A percentile compares a stretch with the other conserved stretches of the same genome.
Conservation (phyloP, 2,888 invertebrate species). For the Eugnorisma glareosa region DNA sequence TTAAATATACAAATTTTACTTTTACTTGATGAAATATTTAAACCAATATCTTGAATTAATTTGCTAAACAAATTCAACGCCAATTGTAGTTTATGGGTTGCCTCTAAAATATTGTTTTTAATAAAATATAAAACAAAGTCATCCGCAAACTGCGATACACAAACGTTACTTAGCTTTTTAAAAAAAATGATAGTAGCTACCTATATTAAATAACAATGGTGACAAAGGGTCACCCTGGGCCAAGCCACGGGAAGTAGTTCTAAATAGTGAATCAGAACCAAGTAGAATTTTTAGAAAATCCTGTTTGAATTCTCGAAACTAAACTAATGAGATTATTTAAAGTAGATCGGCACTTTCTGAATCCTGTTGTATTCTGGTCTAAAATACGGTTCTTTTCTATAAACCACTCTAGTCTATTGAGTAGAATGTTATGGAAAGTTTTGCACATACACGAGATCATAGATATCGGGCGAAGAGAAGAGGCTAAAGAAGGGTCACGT, state of each 20-base stretch:
- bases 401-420: no score
- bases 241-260: conserved; percentile 1
- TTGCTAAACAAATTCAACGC: neutral
- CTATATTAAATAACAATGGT: neutral
- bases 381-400: neutral
- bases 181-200: neutral
- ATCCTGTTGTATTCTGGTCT: conserved; percentile 3
- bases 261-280: neutral
- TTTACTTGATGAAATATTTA: neutral
- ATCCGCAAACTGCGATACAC: conserved; percentile 1
- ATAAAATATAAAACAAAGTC: neutral
- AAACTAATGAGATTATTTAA: conserved; percentile 4
- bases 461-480: no score
- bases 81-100: no score
- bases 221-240: neutral
- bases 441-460: no score
- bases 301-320: neutral
- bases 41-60: neutral
- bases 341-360: neutral
- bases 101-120: no score
- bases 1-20: neutral
- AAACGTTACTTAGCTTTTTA: neutral
- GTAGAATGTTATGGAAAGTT: no score
- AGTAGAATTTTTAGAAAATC: neutral
- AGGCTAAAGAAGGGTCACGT: no score